Base-by-base conservation (phyloP, 1,140 invertebrate genomes). In the Zaprionus gabonicus region DNA sequence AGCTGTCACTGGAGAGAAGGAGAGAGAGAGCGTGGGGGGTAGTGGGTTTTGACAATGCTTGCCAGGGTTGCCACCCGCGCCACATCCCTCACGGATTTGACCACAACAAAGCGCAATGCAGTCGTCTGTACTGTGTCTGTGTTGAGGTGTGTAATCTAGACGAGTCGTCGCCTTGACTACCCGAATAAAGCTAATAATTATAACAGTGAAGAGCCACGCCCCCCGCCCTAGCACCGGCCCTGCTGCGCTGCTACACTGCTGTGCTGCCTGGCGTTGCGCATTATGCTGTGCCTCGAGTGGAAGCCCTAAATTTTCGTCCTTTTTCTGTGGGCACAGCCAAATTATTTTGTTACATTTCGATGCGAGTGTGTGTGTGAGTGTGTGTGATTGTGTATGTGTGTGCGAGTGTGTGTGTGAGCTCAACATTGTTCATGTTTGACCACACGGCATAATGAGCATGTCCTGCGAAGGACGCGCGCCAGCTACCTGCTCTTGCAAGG, bases 381-480 rank as follows among this genome's bases (percentile, higher is more conserved):
- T n/a, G n/a, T n/a, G n/a, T n/a, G n/a, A n/a, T n/a, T n/a, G n/a
- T n/a, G n/a, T n/a, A n/a, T n/a, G n/a, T n/a, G n/a, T n/a, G n/a
- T n/a, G n/a, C n/a, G n/a, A n/a, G n/a, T n/a, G n/a, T 64, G 51
- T 51, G 53, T 36, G 17, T 34, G 36, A 53, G 27, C 34, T 34
- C 62, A 82, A 65, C 80, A 65, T 65, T 69, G 80, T 78, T 78
- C 84, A 66, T 84, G 81, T 83, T 63, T 84, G 82, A 85, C 82
- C 82, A 85, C 82, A 84, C 75, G 78, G 71, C 75, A 76, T 85
- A 85, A 84, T 85, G 82, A 85, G 75, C 44, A 71, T 49, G 67
- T 65, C 51, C 46, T 53, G 57, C 23, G 65, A 46, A 63, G 73
- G 71, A 83, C 73, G 27, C 38, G 23, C 46, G 23, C 49, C 49